Evolutionary conservation across 2,797 vertebrate species (phyloP), one percentile per base, ranked within the genome.

Genomic region (Hyperoplus immaculatus): DNA sequence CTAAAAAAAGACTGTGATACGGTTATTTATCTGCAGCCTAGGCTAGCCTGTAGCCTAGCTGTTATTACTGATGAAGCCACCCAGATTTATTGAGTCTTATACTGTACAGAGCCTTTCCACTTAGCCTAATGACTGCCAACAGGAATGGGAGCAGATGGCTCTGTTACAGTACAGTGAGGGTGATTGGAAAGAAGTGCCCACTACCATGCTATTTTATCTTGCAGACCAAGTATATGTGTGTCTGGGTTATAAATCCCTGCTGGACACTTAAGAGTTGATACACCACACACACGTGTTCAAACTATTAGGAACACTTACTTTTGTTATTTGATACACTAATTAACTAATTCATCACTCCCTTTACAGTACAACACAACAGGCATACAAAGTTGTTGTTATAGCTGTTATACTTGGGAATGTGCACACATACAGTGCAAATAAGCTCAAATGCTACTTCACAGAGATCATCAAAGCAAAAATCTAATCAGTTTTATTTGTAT

Each of bases 111-210:
- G 79, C 75, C 79, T 66, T 82, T 86, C 84, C 87, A 89, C 91
- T 92, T 88, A 92, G 78, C 74, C 66, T 92, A 92, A 93, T 93
- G 89, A 89, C 61, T 85, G 74, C 83, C 84, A 83, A 61, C 71
- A 87, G 72, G 65, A 92, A 84, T 39, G 49, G 72, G 76, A 88
- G 79, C 89, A 93, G 89, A 91, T 90, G 88, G 84, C 71, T 79
- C n/a, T 60, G 79, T 81, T 82, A 75, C 68, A 77, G 69, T 75
- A 78, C 59, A 72, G 69, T 56, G 57, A 74, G 47, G 62, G 29
- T 62, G 16, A 78, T 46, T 72, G 49, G 42, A 85, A 61, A 66
- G 47, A 83, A 78, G 66, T 59, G 59, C 29, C 12, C 45, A 55
- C 47, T 56, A 68, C 36, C 13, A 58, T 45, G 56, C 57, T 81